A percentile compares a stretch with the other conserved stretches of the same genome.
These are phyloP conservation scores for Cirrhinus mrigala DNA, from an alignment of 2,797 vertebrate species.

Conservation along the genomic window DNA sequence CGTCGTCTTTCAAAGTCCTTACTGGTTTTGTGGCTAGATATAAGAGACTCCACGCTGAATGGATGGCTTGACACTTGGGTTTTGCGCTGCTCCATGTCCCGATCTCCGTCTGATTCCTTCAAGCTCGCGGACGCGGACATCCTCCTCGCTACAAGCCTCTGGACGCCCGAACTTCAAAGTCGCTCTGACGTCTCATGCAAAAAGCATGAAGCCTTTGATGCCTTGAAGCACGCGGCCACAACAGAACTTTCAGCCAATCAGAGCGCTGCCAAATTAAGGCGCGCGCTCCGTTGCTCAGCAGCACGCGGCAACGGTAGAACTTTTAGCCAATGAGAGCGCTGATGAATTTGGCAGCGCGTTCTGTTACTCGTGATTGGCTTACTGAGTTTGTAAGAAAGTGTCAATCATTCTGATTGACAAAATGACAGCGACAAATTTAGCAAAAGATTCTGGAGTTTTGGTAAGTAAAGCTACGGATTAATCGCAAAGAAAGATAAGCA, in stretches of 20 bases:
- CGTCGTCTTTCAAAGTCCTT: constrained; percentile 48
- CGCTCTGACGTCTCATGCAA: constrained; percentile 21
- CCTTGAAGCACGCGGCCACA: neutral
- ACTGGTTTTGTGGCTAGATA: constrained; percentile 69
- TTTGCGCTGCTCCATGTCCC: constrained; percentile 60
- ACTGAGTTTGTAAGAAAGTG: neutral
- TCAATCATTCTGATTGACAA: constrained; percentile 12
- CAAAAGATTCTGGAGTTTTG: neutral
- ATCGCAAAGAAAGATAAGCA: neutral
- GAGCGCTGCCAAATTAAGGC: constrained; percentile 52
- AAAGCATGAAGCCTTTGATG: constrained; percentile 28
- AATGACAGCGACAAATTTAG: neutral
- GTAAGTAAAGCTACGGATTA: neutral
- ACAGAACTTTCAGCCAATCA: constrained; percentile 71
- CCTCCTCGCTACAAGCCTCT: constrained; percentile 13
- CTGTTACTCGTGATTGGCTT: constrained; percentile 36
- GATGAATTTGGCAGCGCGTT: neutral
- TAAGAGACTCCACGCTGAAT: constrained; percentile 84
- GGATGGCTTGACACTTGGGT: constrained; percentile 65
- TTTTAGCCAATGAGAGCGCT: constrained; percentile 45
- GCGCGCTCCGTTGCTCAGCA: constrained; percentile 30
- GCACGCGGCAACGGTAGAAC: neutral
- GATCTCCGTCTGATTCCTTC: constrained; percentile 67
- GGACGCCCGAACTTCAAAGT: constrained; percentile 30
- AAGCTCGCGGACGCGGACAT: constrained; percentile 36